phyloP scores from a whole-genome alignment of 2,113 vertebrate species.

The Thinocorus orbignyianus region DNA sequence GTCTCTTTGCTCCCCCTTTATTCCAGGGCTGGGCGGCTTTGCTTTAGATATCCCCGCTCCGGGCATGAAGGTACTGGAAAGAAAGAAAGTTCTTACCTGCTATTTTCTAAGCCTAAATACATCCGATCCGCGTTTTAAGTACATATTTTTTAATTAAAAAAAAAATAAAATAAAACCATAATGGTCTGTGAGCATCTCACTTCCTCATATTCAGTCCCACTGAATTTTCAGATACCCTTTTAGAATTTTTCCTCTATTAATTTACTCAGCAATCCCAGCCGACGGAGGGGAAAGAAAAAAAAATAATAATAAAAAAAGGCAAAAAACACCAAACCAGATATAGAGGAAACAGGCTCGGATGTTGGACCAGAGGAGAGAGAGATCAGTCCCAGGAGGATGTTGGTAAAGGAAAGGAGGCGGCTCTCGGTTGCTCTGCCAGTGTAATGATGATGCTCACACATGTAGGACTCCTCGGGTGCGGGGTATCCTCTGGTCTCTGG shows the following conservation, averaged over 20 bases:
- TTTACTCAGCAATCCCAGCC: conserved; percentile 35
- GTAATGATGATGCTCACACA: conserved; percentile 50
- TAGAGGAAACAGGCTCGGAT: not conserved
- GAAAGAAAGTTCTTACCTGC: conserved; percentile 80
- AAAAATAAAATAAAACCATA: not conserved
- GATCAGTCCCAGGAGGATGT: conserved; percentile 44
- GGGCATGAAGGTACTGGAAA: conserved; percentile 60
- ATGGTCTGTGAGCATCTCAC: conserved; percentile 1
- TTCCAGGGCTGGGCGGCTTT: conserved; percentile 52
- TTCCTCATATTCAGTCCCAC: conserved; percentile 47
- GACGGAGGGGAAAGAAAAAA: not conserved
- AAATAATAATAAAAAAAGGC: too few relatives aligned
- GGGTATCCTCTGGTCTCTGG: conserved; percentile 42
- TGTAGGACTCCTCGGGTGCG: conserved; percentile 55
- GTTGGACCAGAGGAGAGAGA: conserved; percentile 38
- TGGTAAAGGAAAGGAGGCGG: conserved; percentile 62
- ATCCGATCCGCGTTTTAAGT: conserved; percentile 22
- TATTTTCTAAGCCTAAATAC: conserved; percentile 61
- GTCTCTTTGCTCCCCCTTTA: conserved; percentile 46
- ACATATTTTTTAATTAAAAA: not conserved
- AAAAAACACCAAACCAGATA: not conserved
- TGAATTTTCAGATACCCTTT: conserved; percentile 40
- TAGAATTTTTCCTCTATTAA: conserved; percentile 40
- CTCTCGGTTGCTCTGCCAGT: conserved; percentile 51
- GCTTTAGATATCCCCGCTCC: conserved; percentile 38